A percentile compares a stretch with the other conserved stretches of the same genome.
Evolutionary conservation across 2,888 invertebrate genomes (phyloP).

Genomic region (Hedychridium roseum): DNA sequence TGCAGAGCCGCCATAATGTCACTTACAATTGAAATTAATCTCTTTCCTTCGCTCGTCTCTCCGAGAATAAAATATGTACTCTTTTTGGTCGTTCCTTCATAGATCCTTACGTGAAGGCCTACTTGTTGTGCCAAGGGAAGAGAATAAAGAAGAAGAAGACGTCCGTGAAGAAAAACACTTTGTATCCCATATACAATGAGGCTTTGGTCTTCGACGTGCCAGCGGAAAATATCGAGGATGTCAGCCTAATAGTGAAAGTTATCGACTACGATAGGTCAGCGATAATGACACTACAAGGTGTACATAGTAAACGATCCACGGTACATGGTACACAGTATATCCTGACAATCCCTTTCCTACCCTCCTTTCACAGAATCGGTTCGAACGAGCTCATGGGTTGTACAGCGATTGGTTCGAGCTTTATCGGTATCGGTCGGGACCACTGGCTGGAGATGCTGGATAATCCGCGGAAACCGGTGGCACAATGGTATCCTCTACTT

Average conservation of each 20-base stretch:
- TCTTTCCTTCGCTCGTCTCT: too few species aligned
- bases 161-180: slow-evolving; percentile 84
- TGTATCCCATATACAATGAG: slow-evolving; percentile 92
- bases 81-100: slow-evolving; percentile 24
- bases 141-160: slow-evolving; percentile 94
- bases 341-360: not conserved
- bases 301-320: too few species aligned
- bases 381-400: slow-evolving; percentile 88
- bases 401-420: slow-evolving; percentile 79
- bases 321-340: too few species aligned
- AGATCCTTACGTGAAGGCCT: slow-evolving; percentile 96
- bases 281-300: too few species aligned
- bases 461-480: slow-evolving; percentile 82
- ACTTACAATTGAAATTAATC: too few species aligned
- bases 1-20: not conserved
- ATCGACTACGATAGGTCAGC: slow-evolving; percentile 88
- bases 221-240: slow-evolving; percentile 81
- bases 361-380: slow-evolving; percentile 72
- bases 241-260: slow-evolving; percentile 83
- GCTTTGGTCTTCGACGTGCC: slow-evolving; percentile 93
- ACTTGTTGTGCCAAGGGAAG: slow-evolving; percentile 86
- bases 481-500: slow-evolving; percentile 83
- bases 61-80: not conserved
- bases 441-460: slow-evolving; percentile 89
- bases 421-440: slow-evolving; percentile 80